These are phyloP conservation scores for Tenrec ecaudatus DNA, from an alignment of 2,113 vertebrate species.

Conservation along the genomic window DNA sequence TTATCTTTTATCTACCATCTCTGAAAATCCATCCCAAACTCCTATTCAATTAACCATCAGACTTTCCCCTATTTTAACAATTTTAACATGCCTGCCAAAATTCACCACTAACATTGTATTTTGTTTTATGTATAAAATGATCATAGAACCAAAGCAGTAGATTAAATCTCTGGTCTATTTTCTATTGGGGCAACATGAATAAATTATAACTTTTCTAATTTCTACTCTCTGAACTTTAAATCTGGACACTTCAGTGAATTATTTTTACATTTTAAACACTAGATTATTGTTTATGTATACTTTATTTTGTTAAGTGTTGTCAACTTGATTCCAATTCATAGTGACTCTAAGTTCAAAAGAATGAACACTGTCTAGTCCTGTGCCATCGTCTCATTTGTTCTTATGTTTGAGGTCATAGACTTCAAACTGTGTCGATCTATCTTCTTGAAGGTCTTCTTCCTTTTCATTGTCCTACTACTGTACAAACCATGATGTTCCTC, in stretches of 20 bases:
- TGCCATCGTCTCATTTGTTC: too few relatives aligned
- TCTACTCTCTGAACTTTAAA: background rate
- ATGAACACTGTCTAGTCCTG: too few relatives aligned
- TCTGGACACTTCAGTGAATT: conserved; percentile 6
- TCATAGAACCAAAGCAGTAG: background rate
- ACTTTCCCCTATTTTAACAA: background rate
- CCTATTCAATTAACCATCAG: background rate
- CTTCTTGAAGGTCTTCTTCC: too few relatives aligned
- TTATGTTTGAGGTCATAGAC: too few relatives aligned
- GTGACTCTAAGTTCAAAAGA: too few relatives aligned
- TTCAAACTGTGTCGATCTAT: too few relatives aligned
- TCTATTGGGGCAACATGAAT: background rate
- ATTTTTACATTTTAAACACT: conserved; percentile 39
- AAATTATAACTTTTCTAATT: background rate
- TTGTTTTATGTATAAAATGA: conserved; percentile 14
- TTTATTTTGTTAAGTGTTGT: too few relatives aligned
- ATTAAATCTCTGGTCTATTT: background rate
- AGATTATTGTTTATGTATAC: too few relatives aligned
- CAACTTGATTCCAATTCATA: too few relatives aligned
- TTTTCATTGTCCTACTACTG: too few relatives aligned
- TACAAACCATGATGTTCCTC: too few relatives aligned
- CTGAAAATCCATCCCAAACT: background rate
- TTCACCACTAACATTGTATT: background rate
- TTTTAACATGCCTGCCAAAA: background rate
- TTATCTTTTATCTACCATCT: background rate